Evolutionary conservation across 2,888 invertebrate genomes (phyloP), one percentile per base, ranked within the genome.

Genomic region (Drosophila merina): DNA sequence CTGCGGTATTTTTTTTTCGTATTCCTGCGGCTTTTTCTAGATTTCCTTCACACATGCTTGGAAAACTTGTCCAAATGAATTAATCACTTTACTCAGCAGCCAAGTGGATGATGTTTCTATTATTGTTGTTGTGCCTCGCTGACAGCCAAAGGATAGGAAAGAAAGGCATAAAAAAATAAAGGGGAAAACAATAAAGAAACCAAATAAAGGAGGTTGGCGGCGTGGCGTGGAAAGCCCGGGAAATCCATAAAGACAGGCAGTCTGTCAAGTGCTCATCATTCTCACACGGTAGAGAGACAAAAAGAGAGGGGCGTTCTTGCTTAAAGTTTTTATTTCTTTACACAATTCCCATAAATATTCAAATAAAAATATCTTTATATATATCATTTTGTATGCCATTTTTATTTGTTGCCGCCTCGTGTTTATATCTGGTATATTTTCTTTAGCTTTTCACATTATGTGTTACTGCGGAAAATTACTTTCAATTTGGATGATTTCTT

Each of bases 21-120:
- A 57, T 48, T 75, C 48, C 57, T 64, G 49, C 63, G 55, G 63
- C 48, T 51, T 49, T 48, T 67, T 12, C 57, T 45, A 52, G 64
- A 74, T 44, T 38, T 31, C 56, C 25, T 47, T 8, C 63, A 54
- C 57, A 63, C 81, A 68, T 64, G 69, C 87, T 50, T 36, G 47
- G 63, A 62, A 88, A 84, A 78, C 76, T 84, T 88, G 84, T 83
- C 78, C 88, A 86, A 88, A 88, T 80, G 86, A 88, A 84, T 84
- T 84, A 84, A 84, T 84, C 84, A 88, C 88, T 84, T 84, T 83
- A 77, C 58, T 69, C 73, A 56, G 71, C 79, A 70, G 75, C 57
- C 75, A 68, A 77, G 80, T 80, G 84, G 81, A 60, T 80, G 84
- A 79, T 77, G 82, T 72, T 78, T 64, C 62, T 57, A 62, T 76